Percentiles rank a stretch among this genome's conserved stretches.
Conservation (phyloP, 2,888 invertebrate species). For the Nemurella pictetii region DNA sequence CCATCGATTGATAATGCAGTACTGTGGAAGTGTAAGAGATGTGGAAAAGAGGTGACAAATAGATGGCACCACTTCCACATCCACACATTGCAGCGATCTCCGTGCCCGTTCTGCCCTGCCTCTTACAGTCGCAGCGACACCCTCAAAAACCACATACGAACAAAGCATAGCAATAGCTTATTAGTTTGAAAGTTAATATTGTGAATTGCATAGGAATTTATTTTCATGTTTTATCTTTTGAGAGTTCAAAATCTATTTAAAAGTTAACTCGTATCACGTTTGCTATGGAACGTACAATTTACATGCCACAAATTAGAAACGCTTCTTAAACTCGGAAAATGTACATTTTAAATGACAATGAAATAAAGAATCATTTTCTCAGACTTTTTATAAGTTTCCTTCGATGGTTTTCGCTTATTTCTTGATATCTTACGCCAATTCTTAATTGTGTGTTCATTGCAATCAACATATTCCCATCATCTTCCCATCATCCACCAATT, state of each 20-base stretch:
- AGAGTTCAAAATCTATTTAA: too few relatives aligned
- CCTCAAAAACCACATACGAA: conserved; percentile 76
- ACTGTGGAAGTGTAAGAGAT: conserved; percentile 79
- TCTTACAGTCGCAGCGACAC: conserved; percentile 88
- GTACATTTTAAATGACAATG: too few relatives aligned
- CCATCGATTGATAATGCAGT: conserved; percentile 70
- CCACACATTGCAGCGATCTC: conserved; percentile 77
- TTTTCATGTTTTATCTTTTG: not conserved
- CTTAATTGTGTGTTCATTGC: too few relatives aligned
- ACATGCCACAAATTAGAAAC: too few relatives aligned
- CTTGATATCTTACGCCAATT: too few relatives aligned
- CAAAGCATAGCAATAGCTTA: conserved; percentile 63
- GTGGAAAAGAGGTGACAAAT: conserved; percentile 85
- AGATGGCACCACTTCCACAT: conserved; percentile 88
- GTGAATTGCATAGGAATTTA: not conserved
- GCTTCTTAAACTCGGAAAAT: too few relatives aligned
- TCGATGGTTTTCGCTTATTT: not conserved
- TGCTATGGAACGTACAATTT: not conserved
- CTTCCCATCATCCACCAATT: too few relatives aligned
- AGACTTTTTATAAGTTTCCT: not conserved
- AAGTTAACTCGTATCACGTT: not conserved
- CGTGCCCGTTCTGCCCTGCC: conserved; percentile 81
- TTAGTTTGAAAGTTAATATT: not conserved
- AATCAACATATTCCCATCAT: too few relatives aligned
- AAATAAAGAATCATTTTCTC: not conserved